Base-by-base conservation (phyloP, 2,113 vertebrate genomes). In the Aplodontia rufa region DNA sequence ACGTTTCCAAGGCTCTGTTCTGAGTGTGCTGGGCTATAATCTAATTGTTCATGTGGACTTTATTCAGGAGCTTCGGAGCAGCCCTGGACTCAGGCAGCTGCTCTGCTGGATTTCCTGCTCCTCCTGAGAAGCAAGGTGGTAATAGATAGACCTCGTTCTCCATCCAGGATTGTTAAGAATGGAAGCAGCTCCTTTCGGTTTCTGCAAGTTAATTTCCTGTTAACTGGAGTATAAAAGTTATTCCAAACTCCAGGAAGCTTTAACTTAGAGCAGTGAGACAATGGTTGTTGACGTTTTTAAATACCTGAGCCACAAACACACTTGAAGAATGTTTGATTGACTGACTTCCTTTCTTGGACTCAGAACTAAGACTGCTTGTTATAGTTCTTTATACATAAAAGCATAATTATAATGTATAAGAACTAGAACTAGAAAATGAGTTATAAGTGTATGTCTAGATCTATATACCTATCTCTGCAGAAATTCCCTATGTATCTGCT, bases 281-380 rank as follows among this genome's bases (percentile, higher is more conserved):
- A 8, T 60, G 3, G 40, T 30, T 53, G 12, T 58, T 92, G 32
- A 7, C 47, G 28, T n/a, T 74, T 90, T 13, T 49, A 76, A 72
- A 47, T 47, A 32, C 19, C n/a, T 78, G 8, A 64, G 35, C 55
- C n/a, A 55, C 28, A 66, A 60, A 51, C 9, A 32, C 19, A 49
- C 42, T 76, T 49, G 40, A 35, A 74, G 35, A 62, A 51, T 30
- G 35, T 71, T 87, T 74, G 22, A 14, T 1, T 49, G 74, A 45
- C 42, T 51, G 26, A 28, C 79, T 35, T 80, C 72, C 35, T 87
- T 71, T 71, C 60, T 96, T 92, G 69, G 24, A 58, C 55, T 28
- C 58, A 7, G 72, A 79, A 51, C 7, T 10, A 47, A 88, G 7
- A n/a, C n/a, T 62, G 28, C 37, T 40, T 71, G 62, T 30, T 35